These are phyloP conservation scores for Drosophila fuyamai DNA, from an alignment of 1,140 invertebrate genomes.

Conservation along the genomic window DNA sequence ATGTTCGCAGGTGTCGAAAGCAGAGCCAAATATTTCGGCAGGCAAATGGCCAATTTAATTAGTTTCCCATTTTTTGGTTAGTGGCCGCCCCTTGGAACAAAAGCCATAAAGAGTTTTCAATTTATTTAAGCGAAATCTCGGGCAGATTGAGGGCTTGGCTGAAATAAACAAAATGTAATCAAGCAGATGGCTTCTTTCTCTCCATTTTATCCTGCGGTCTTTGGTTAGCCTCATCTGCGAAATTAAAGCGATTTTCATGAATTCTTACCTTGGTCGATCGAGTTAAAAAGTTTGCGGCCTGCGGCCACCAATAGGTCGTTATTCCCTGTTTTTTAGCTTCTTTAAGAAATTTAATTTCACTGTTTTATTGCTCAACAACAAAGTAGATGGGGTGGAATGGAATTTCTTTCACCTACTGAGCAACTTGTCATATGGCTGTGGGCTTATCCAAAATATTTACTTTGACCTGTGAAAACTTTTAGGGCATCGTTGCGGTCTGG, in stretches of 20 bases:
- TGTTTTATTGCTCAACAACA: slow-evolving; percentile 38
- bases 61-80: slow-evolving; percentile 29
- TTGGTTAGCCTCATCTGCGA: slow-evolving; percentile 54
- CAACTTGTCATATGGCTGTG: slow-evolving; percentile 68
- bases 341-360: slow-evolving; percentile 39
- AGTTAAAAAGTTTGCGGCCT: slow-evolving; percentile 53
- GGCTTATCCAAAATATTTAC: slow-evolving; percentile 64
- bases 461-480: slow-evolving; percentile 76
- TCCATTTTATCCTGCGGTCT: slow-evolving; percentile 9
- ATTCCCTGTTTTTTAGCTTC: slow-evolving; percentile 2
- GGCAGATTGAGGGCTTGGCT: slow-evolving; percentile 14
- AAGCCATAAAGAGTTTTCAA: slow-evolving; percentile 65
- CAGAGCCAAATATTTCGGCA: slow-evolving; percentile 32
- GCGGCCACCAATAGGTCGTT: background rate
- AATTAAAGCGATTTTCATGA: slow-evolving; percentile 61
- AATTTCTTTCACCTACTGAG: slow-evolving; percentile 21
- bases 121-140: slow-evolving; percentile 66
- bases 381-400: slow-evolving; percentile 29
- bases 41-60: slow-evolving; percentile 69
- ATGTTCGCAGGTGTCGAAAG: slow-evolving; percentile 65
- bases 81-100: slow-evolving; percentile 36
- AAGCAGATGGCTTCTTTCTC: slow-evolving; percentile 61
- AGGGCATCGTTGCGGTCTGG: slow-evolving; percentile 51
- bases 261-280: slow-evolving; percentile 39
- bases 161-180: slow-evolving; percentile 59